Evolutionary conservation across 2,113 vertebrate species (phyloP), one percentile per base, ranked within the genome.

Genomic region (Nothocercus julius): DNA sequence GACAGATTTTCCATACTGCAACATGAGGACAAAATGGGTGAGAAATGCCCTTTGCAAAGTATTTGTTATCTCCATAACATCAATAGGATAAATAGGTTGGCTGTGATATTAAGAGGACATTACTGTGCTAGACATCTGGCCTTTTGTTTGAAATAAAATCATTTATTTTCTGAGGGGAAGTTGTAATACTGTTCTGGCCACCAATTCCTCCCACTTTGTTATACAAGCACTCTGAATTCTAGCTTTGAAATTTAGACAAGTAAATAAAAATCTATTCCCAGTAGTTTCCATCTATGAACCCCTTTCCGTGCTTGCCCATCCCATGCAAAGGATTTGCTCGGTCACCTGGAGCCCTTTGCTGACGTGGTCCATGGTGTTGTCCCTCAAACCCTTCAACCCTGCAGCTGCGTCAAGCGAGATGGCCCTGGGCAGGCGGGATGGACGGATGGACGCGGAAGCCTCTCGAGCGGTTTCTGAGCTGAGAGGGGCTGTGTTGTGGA

Each of bases 381-480:
- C 79, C 38, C 45, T 38, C 10, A 2, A 5, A 4, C 0, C 2
- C 32, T 17, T 11, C n/a, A 28, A 28, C 24, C 9, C 28, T 5
- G 12, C 2, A 5, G 6, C 2, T 10, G 54, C 7, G 3, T 1
- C 45, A 32, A 17, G 56, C 13, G 1, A 8, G 9, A 22, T 0
- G 9, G 24, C 6, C 18, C 59, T 8, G 69, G 53, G 59, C 51
- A 14, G 58, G 45, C 45, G 45, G 66, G 22, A 19, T 2, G 16
- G 10, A 44, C 28, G 2, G 44, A 20, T 3, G 5, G 38, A 44
- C 15, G 2, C 2, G 1, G 54, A 34, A 13, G 18, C 0, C 1
- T 11, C 0, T 3, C 2, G 0, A 1, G 32, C 19, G 27, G 17
- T 11, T 38, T 44, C 6, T 0, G 4, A 6, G 30, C 68, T 4